Conservation (phyloP, 2,888 invertebrate genomes). For the Ophion ellenae region DNA sequence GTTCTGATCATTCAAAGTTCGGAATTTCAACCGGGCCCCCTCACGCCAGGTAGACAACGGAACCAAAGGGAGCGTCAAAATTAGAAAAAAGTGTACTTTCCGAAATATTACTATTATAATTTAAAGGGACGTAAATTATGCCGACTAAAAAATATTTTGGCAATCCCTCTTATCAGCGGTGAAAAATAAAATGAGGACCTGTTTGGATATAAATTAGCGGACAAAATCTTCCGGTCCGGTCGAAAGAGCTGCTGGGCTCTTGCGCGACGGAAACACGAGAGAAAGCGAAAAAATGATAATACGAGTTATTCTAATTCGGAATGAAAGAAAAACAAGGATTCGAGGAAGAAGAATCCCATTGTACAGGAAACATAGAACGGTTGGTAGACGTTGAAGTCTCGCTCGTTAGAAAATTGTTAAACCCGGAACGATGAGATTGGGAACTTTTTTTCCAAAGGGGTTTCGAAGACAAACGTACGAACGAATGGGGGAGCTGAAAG, state of each 20-base stretch:
- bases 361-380: not conserved
- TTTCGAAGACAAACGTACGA: conserved; percentile 6
- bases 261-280: not conserved
- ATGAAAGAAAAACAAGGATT: not conserved
- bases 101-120: too few relatives aligned
- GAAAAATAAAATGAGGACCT: not conserved
- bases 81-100: not conserved
- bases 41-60: not conserved
- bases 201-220: not conserved
- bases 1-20: too few relatives aligned
- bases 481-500: conserved; percentile 30
- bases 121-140: too few relatives aligned
- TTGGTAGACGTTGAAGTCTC: conserved; percentile 1
- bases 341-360: conserved; percentile 5
- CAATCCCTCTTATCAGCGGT: not conserved
- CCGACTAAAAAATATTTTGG: not conserved
- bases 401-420: conserved; percentile 29
- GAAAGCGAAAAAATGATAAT: not conserved
- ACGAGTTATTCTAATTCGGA: not conserved
- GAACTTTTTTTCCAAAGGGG: not conserved
- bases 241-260: not conserved
- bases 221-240: not conserved
- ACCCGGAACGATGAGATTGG: conserved; percentile 13
- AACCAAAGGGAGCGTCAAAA: not conserved
- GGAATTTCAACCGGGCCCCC: too few relatives aligned